Conservation (phyloP, 2,113 vertebrate species). For the Chitala chitala region DNA sequence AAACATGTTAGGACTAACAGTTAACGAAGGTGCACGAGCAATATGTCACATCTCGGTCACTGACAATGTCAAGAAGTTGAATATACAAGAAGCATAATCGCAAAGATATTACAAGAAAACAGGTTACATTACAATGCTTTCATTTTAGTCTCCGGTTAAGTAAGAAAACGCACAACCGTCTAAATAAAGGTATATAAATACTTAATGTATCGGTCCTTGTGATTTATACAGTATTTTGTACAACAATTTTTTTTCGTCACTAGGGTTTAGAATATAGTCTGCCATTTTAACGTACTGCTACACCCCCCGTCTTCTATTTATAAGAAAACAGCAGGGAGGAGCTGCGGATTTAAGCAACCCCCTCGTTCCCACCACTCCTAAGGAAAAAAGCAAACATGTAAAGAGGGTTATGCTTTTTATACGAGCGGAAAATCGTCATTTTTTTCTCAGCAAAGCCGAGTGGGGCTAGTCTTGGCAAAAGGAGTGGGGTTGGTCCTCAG, state of each 20-base stretch:
- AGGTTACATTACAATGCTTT: no score
- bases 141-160: no score
- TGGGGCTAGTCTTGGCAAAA: background rate
- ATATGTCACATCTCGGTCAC: no score
- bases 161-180: no score
- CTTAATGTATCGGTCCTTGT: no score
- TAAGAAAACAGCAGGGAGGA: slow-evolving; percentile 11
- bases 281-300: background rate
- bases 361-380: background rate
- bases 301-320: background rate
- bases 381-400: background rate
- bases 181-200: no score
- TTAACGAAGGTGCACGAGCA: no score
- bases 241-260: background rate
- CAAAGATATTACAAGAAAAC: no score
- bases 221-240: no score
- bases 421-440: slow-evolving; percentile 12
- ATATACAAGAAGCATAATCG: no score
- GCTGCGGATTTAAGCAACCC: background rate
- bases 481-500: slow-evolving; percentile 11
- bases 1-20: no score
- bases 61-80: no score
- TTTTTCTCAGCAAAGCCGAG: background rate
- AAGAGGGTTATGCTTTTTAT: background rate
- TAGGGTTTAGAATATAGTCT: background rate